Base-by-base conservation (phyloP, 1,140 invertebrate genomes). In the Apocrypta bakeri region DNA sequence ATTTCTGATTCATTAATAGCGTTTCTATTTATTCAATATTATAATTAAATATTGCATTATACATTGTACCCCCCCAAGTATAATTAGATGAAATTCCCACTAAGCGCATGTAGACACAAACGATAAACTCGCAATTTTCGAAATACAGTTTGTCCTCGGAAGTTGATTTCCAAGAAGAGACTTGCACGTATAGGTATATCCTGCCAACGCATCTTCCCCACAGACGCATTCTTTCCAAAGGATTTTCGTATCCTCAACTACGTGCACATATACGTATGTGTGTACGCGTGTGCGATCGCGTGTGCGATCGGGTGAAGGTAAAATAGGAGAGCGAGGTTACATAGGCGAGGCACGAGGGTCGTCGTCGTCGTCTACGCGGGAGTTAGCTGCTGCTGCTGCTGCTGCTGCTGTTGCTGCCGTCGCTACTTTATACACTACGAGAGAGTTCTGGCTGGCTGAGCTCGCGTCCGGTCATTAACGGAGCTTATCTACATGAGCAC, bases 401-500 rank as follows among this genome's bases (percentile, higher is more conserved):
- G 42, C 14, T 9, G 33, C 33, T 9, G 33, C 33, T 9, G 33
- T 9, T 9, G 42, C 42, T 4, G 42, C 42, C 42, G 42, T n/a
- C 33, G 33, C 33, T 9, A 9, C 33, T 37, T 9, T 37, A 37
- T 37, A 37, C n/a, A n/a, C n/a, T 37, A 37, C 33, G 48, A 56
- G 48, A 90, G 88, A 92, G 90, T 91, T 92, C 90, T 91, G 90
- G 90, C 90, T 92, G 90, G 91, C 90, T 92, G 90, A 92, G 85
- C 90, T 88, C 90, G 89, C 91, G 91, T 92, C 90, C 91, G 91
- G 91, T 92, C 90, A 92, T 92, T 92, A 92, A 92, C 91, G 88
- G 90, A 92, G 91, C 91, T 92, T 92, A 92, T 92, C 91, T 92
- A 92, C 91, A 92, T 92, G 91, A 92, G 91, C 91, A 92, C 91